A percentile compares a stretch with the other conserved stretches of the same genome.
phyloP scores from a whole-genome alignment of 1,140 invertebrate species.

The Luehdorfia chinensis region DNA sequence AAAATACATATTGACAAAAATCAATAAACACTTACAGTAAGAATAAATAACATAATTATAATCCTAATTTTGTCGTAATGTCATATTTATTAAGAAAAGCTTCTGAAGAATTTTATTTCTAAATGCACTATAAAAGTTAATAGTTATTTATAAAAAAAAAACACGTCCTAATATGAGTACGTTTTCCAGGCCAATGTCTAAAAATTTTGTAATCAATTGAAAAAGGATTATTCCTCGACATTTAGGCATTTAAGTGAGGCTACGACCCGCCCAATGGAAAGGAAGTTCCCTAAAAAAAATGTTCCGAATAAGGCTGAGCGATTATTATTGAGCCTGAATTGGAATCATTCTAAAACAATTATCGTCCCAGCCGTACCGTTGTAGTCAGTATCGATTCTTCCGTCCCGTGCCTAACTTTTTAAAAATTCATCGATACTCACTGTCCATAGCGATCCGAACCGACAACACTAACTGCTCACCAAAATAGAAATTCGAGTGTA shows the following conservation, averaged over 20 bases:
- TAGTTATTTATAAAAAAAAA: constrained; percentile 9
- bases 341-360: constrained; percentile 28
- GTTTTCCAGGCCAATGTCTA: background rate
- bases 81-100: no score
- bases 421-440: constrained; percentile 65
- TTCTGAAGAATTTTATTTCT: background rate
- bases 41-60: no score
- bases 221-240: background rate
- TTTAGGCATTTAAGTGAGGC: constrained; percentile 3
- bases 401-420: constrained; percentile 65
- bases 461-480: constrained; percentile 30
- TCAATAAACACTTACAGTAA: no score
- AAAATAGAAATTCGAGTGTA: constrained; percentile 12
- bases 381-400: constrained; percentile 66
- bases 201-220: background rate
- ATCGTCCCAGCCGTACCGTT: constrained; percentile 49
- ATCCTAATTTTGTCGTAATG: no score
- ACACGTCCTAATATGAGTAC: constrained; percentile 10
- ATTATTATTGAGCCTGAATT: constrained; percentile 20
- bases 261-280: constrained; percentile 16
- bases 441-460: constrained; percentile 53
- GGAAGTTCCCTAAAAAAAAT: constrained; percentile 16
- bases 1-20: no score
- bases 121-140: constrained; percentile 13
- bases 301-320: constrained; percentile 23